These are phyloP conservation scores for Polydrusus tereticollis DNA, from an alignment of 2,888 invertebrate genomes.

Conservation along the genomic window DNA sequence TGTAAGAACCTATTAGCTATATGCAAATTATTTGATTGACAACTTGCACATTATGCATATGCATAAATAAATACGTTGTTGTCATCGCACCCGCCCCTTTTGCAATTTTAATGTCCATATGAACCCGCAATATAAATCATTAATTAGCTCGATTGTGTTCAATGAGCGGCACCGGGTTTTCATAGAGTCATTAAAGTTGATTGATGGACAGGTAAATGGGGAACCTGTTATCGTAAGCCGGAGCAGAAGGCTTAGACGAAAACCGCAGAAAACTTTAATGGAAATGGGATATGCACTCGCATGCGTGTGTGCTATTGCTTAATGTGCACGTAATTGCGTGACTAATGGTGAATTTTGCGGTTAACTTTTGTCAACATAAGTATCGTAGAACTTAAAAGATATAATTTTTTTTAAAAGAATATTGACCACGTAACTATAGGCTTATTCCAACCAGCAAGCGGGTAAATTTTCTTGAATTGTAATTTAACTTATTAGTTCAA, in stretches of 20 bases:
- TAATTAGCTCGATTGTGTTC: conserved; percentile 20
- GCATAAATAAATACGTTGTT: conserved; percentile 11
- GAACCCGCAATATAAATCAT: conserved; percentile 12
- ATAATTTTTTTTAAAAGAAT: background rate
- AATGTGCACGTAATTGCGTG: background rate
- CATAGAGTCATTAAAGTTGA: conserved; percentile 22
- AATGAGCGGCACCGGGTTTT: conserved; percentile 17
- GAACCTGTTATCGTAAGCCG: conserved; percentile 13
- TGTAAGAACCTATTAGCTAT: background rate
- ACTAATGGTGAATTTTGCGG: background rate
- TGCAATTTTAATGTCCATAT: conserved; percentile 14
- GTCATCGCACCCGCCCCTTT: conserved; percentile 12
- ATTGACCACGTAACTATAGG: background rate
- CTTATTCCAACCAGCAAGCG: too few relatives aligned
- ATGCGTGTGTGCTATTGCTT: background rate
- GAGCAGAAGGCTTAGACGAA: background rate
- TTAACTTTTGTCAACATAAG: conserved; percentile 5
- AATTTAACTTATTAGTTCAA: too few relatives aligned
- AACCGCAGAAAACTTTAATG: conserved; percentile 20
- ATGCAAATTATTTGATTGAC: conserved; percentile 16
- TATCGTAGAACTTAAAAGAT: background rate
- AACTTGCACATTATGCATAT: conserved; percentile 2
- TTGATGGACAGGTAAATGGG: conserved; percentile 23
- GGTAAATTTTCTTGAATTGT: too few relatives aligned
- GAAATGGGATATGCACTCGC: background rate